Conservation (phyloP, 1,140 invertebrate genomes). For the Parasteatoda tepidariorum region DNA sequence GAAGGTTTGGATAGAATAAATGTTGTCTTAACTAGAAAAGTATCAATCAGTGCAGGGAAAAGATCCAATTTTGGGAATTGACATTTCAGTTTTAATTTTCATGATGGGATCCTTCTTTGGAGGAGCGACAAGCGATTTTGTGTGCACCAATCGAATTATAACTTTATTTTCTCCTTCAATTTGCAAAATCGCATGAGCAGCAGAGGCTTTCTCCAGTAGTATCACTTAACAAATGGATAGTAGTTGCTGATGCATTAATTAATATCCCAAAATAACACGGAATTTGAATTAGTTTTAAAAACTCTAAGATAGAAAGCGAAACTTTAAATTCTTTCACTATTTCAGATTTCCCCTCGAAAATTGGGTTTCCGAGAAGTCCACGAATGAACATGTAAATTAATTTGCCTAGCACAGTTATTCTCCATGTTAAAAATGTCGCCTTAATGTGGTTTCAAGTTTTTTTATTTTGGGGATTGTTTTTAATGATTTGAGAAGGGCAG, state of each 20-base stretch:
- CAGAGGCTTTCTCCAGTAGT: not conserved
- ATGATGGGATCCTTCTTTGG: not conserved
- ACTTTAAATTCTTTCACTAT: no score
- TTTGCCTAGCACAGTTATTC: no score
- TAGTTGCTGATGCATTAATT: not conserved
- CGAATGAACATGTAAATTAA: no score
- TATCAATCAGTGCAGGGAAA: not conserved
- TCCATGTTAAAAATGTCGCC: no score
- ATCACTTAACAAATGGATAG: not conserved
- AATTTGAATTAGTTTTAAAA: slow-evolving; percentile 16
- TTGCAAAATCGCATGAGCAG: not conserved
- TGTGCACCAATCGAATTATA: not conserved
- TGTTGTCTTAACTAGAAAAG: not conserved
- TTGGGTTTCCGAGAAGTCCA: no score
- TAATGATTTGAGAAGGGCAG: no score
- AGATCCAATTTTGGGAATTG: slow-evolving; percentile 1
- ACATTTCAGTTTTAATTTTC: slow-evolving; percentile 1
- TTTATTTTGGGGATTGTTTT: no score
- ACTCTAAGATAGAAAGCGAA: no score
- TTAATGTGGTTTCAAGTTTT: no score
- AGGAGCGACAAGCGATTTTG: not conserved
- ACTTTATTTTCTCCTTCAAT: not conserved
- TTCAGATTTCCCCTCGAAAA: no score
- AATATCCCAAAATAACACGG: not conserved
- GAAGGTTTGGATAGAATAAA: not conserved